These are phyloP conservation scores for Brachirus orientalis DNA, from an alignment of 2,113 vertebrate genomes.

Conservation along the genomic window DNA sequence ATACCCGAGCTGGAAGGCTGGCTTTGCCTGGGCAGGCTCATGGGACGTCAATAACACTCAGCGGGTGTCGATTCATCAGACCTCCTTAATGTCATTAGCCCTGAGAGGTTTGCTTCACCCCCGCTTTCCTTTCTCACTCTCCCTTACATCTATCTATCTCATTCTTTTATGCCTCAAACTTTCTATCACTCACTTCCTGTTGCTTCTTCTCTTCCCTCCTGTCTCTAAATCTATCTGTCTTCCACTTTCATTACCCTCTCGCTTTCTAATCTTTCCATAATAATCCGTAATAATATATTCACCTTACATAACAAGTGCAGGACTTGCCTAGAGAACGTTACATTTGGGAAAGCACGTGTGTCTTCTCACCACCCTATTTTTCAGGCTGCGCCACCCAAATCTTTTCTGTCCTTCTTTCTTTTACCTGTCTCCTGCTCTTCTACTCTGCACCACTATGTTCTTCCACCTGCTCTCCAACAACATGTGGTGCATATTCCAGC, in stretches of 20 bases:
- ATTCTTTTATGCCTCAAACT: constrained; percentile 70
- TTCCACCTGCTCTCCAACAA: constrained; percentile 64
- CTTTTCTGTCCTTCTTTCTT: constrained; percentile 14
- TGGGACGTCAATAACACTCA: constrained; percentile 81
- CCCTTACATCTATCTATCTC: constrained; percentile 58
- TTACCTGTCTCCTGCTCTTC: constrained; percentile 13
- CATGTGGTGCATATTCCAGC: constrained; percentile 72
- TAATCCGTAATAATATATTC: constrained; percentile 62
- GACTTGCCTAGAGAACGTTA: constrained; percentile 46
- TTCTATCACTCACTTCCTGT: constrained; percentile 54
- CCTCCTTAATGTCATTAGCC: constrained; percentile 85
- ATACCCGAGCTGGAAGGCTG: constrained; percentile 67
- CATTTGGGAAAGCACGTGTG: constrained; percentile 24
- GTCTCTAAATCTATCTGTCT: constrained; percentile 67
- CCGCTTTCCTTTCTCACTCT: constrained; percentile 36
- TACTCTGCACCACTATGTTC: constrained; percentile 59
- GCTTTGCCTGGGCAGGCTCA: constrained; percentile 62
- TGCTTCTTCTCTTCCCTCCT: constrained; percentile 42
- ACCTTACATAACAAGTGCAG: constrained; percentile 59
- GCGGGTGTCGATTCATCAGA: constrained; percentile 83
- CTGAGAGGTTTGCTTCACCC: constrained; percentile 77
- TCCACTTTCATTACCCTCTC: constrained; percentile 59
- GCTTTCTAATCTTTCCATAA: constrained; percentile 59
- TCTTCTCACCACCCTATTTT: not conserved
- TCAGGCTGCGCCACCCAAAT: constrained; percentile 10